phyloP scores from a whole-genome alignment of 2,797 vertebrate species.

The Octomys mimax region DNA sequence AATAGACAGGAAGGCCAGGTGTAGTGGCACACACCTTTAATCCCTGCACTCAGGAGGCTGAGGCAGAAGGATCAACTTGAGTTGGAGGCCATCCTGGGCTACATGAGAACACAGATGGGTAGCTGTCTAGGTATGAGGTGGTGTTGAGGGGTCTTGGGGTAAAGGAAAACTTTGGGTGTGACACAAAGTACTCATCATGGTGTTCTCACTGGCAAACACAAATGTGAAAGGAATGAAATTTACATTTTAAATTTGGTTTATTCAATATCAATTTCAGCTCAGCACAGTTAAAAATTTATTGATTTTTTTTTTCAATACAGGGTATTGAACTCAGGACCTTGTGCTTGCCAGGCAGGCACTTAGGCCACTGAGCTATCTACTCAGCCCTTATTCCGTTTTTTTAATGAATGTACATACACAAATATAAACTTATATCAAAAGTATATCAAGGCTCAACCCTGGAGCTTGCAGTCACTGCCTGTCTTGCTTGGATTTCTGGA shows the following conservation, averaged over 20 bases:
- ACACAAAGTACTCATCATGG: not conserved
- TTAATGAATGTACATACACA: not conserved
- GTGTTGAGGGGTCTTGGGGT: not conserved
- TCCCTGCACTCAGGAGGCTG: not conserved
- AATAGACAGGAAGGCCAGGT: not conserved
- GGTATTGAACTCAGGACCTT: no score
- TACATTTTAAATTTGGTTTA: not conserved
- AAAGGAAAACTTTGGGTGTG: not conserved
- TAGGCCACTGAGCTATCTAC: no score
- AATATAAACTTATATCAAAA: not conserved
- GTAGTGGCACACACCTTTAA: not conserved
- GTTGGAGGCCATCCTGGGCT: not conserved
- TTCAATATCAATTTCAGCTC: not conserved
- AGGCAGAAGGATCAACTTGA: not conserved
- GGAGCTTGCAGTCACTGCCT: no score
- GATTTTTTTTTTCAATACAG: no score
- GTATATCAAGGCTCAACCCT: not conserved
- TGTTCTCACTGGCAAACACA: not conserved
- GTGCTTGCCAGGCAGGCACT: no score
- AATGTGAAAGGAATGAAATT: not conserved
- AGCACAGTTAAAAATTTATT: not conserved
- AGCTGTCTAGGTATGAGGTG: not conserved
- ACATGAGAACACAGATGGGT: not conserved
- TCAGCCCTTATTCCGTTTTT: not conserved
- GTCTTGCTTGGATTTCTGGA: no score